A percentile compares a stretch with the other conserved stretches of the same genome.
These are phyloP conservation scores for Stenopsyche tienmushanensis DNA, from an alignment of 1,140 invertebrate species.

Conservation along the genomic window DNA sequence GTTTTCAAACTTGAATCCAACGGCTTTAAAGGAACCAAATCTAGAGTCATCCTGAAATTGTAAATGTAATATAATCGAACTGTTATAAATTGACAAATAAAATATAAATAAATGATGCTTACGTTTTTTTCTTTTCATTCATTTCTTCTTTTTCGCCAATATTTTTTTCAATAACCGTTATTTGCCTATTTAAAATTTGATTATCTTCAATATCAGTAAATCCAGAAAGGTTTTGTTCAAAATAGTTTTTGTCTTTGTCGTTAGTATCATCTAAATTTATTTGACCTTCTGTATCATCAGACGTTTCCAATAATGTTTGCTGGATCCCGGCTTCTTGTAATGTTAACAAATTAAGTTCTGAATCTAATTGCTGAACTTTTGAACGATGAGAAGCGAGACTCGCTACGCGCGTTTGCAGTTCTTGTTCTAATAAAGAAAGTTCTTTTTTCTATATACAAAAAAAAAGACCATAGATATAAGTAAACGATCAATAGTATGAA, in stretches of 20 bases:
- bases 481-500: background rate
- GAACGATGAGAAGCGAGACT: slow-evolving; percentile 62
- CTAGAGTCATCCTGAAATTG: slow-evolving; percentile 47
- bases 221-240: too few relatives aligned
- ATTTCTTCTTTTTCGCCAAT: slow-evolving; percentile 42
- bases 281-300: background rate
- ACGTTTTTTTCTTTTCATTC: slow-evolving; percentile 53
- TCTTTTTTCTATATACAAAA: slow-evolving; percentile 55
- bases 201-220: too few relatives aligned
- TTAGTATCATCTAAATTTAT: background rate
- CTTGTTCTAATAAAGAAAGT: slow-evolving; percentile 63
- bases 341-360: slow-evolving; percentile 58
- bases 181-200: background rate
- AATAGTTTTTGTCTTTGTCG: background rate
- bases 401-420: slow-evolving; percentile 62
- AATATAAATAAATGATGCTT: background rate
- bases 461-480: background rate
- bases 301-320: slow-evolving; percentile 45
- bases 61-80: slow-evolving; percentile 7
- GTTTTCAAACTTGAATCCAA: slow-evolving; percentile 54
- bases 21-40: slow-evolving; percentile 41
- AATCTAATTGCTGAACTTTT: slow-evolving; percentile 64
- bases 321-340: slow-evolving; percentile 53
- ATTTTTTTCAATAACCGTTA: slow-evolving; percentile 21
- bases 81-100: background rate